Evolutionary conservation across 2,113 vertebrate species (phyloP).

Genomic region (Pterophyllum scalare): DNA sequence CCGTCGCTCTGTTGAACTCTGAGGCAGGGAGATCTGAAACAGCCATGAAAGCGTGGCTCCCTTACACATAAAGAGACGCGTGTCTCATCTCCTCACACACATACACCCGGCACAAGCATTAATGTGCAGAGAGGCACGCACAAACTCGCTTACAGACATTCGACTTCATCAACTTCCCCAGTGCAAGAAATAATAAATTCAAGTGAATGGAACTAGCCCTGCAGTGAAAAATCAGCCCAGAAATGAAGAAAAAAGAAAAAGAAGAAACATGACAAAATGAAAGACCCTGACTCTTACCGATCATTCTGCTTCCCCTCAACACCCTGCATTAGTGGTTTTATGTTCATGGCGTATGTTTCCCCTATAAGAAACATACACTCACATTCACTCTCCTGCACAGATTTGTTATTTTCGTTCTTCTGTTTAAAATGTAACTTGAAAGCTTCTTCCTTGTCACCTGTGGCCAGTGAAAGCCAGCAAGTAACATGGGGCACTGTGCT

Average conservation of each 20-base stretch:
- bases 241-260: slow-evolving; percentile 19
- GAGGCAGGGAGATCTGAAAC: slow-evolving; percentile 76
- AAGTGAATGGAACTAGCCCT: slow-evolving; percentile 66
- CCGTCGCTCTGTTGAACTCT: slow-evolving; percentile 57
- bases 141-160: slow-evolving; percentile 51
- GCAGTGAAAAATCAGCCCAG: slow-evolving; percentile 57
- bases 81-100: slow-evolving; percentile 25
- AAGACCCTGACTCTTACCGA: slow-evolving; percentile 50
- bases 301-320: slow-evolving; percentile 11
- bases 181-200: slow-evolving; percentile 69
- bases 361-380: background rate
- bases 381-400: background rate
- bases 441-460: background rate
- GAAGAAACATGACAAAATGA: slow-evolving; percentile 64
- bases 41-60: slow-evolving; percentile 64
- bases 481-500: background rate
- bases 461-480: background rate
- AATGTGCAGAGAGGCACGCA: slow-evolving; percentile 28
- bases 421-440: background rate
- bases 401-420: background rate
- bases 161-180: slow-evolving; percentile 70
- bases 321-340: slow-evolving; percentile 5
- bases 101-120: background rate
- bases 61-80: slow-evolving; percentile 38
- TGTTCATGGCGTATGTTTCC: background rate